phyloP scores from a whole-genome alignment of 2,113 vertebrate genomes.

The Rhynchopsitta pachyrhyncha region DNA sequence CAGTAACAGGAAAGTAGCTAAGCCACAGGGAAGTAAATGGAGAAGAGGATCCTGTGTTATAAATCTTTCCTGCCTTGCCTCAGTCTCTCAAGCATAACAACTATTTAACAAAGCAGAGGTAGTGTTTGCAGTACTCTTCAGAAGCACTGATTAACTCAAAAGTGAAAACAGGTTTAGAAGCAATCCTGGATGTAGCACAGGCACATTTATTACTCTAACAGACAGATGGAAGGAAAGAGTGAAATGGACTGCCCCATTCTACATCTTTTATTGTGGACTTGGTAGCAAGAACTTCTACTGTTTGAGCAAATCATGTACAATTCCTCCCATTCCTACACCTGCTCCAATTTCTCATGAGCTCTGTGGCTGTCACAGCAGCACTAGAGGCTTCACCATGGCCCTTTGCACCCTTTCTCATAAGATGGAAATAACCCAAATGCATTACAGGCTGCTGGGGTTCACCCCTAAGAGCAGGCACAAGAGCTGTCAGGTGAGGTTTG shows the following conservation, averaged over 20 bases:
- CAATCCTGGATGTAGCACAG: not conserved
- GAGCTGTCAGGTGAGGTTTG: not conserved
- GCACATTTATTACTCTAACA: not conserved
- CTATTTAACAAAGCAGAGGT: not conserved
- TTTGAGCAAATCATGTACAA: not conserved
- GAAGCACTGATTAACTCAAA: not conserved
- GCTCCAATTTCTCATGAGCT: not conserved
- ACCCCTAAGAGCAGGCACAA: not conserved
- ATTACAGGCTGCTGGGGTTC: not conserved
- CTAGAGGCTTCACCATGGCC: not conserved
- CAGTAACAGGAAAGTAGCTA: constrained; percentile 20
- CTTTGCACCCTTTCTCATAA: not conserved
- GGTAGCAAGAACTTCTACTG: not conserved
- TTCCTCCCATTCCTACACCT: not conserved
- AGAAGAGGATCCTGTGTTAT: not conserved
- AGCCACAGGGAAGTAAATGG: not conserved
- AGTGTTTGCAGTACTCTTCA: not conserved
- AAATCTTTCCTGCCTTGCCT: not conserved
- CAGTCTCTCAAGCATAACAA: not conserved
- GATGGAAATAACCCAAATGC: not conserved
- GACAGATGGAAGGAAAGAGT: not conserved
- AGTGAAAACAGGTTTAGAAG: not conserved
- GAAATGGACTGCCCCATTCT: not conserved
- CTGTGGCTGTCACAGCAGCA: not conserved
- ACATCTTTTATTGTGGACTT: not conserved